phyloP scores from a whole-genome alignment of 1,140 invertebrate genomes.

The Lepidotrigona ventralis region DNA sequence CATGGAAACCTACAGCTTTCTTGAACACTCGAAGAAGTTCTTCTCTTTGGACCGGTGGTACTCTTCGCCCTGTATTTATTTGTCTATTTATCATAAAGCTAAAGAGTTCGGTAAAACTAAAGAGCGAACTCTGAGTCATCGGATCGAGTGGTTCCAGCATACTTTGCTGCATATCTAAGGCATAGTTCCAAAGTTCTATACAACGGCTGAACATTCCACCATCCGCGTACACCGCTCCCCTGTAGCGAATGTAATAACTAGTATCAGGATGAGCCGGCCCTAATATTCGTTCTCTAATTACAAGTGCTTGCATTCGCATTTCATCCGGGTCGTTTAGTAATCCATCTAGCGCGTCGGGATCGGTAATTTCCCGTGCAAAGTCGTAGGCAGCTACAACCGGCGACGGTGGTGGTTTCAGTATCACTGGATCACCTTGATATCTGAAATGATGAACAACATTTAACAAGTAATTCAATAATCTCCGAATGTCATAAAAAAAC shows the following conservation, averaged over 20 bases:
- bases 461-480: not conserved
- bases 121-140: slow-evolving; percentile 95
- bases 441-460: slow-evolving; percentile 55
- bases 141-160: slow-evolving; percentile 96
- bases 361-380: slow-evolving; percentile 90
- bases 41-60: slow-evolving; percentile 88
- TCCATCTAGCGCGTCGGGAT: slow-evolving; percentile 90
- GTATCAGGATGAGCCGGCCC: slow-evolving; percentile 96
- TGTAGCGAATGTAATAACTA: slow-evolving; percentile 95
- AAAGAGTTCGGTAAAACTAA: slow-evolving; percentile 97
- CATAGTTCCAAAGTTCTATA: slow-evolving; percentile 97
- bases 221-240: slow-evolving; percentile 97
- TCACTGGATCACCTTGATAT: slow-evolving; percentile 81
- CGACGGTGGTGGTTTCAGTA: slow-evolving; percentile 85
- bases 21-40: slow-evolving; percentile 91
- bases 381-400: slow-evolving; percentile 92
- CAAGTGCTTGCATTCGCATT: slow-evolving; percentile 97
- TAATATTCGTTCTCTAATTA: slow-evolving; percentile 95
- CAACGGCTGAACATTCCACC: slow-evolving; percentile 95
- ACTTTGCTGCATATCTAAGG: slow-evolving; percentile 97
- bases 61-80: slow-evolving; percentile 85
- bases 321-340: slow-evolving; percentile 95
- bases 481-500: not conserved
- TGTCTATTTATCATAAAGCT: slow-evolving; percentile 93
- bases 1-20: slow-evolving; percentile 85